A percentile compares a stretch with the other conserved stretches of the same genome.
Evolutionary conservation across 2,113 vertebrate genomes (phyloP).

Genomic region (Manacus vitellinus): DNA sequence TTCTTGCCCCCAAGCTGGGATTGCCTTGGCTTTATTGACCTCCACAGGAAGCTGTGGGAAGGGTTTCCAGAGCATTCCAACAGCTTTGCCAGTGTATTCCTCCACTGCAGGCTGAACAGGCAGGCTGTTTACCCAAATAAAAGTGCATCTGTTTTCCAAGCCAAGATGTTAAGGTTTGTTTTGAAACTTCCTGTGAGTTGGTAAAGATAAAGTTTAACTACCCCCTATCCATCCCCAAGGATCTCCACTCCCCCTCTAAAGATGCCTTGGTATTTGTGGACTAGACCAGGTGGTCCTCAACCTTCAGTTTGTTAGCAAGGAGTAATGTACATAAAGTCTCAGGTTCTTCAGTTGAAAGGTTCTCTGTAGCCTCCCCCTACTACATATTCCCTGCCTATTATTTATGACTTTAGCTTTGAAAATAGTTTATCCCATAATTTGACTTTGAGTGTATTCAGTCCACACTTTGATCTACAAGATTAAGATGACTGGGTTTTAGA

Average conservation of each 20-base stretch:
- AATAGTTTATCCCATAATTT: slow-evolving; percentile 22
- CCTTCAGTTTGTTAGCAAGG: neutral
- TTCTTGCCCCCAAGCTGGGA: too few relatives aligned
- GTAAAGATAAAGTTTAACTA: neutral
- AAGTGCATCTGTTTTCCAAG: neutral
- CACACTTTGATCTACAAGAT: slow-evolving; percentile 19
- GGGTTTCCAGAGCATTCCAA: neutral
- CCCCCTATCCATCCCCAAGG: neutral
- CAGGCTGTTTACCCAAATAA: neutral
- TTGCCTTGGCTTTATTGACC: too few relatives aligned
- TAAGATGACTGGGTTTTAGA: neutral
- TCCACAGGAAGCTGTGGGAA: neutral
- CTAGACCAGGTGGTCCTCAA: neutral
- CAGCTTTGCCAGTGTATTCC: neutral
- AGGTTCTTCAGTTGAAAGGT: neutral
- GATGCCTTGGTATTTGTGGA: neutral
- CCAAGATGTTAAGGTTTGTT: neutral
- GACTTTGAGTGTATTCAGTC: neutral
- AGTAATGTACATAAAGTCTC: neutral
- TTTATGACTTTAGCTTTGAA: slow-evolving; percentile 20
- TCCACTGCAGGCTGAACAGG: neutral
- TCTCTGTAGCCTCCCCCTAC: neutral
- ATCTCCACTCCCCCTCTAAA: neutral
- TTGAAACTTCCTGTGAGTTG: neutral
- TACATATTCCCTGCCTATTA: neutral